Conservation (phyloP, 2,888 invertebrate genomes). For the Blomia tropicalis region DNA sequence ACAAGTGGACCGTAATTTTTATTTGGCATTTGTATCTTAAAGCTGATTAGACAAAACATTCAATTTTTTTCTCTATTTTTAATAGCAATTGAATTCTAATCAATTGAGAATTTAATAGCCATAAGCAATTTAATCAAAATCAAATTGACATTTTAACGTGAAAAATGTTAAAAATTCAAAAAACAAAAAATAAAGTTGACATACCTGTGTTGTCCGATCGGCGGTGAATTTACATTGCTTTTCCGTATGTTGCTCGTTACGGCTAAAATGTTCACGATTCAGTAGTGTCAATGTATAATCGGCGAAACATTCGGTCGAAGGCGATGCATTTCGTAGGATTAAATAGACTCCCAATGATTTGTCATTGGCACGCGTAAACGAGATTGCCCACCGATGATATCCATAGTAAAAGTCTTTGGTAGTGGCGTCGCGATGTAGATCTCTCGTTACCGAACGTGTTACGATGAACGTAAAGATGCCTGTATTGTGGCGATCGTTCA, state of each 20-base stretch:
- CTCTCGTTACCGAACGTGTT: constrained; percentile 56
- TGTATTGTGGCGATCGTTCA: constrained; percentile 62
- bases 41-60: no score
- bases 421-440: constrained; percentile 60
- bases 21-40: no score
- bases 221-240: constrained; percentile 47
- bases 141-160: no score
- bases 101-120: no score
- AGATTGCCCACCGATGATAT: constrained; percentile 64
- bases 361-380: constrained; percentile 59
- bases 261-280: constrained; percentile 63
- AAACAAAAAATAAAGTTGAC: no score
- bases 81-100: no score
- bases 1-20: no score
- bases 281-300: constrained; percentile 64
- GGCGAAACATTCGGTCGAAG: constrained; percentile 51
- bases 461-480: constrained; percentile 62
- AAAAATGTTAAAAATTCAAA: no score
- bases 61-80: no score
- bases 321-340: constrained; percentile 57
- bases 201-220: constrained; percentile 33
- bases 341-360: constrained; percentile 59
- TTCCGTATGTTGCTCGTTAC: constrained; percentile 61
- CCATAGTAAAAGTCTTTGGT: constrained; percentile 66
- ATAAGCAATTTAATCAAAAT: no score